Evolutionary conservation across 2,888 invertebrate species (phyloP).

Genomic region (Eumacrocentrus americanus): DNA sequence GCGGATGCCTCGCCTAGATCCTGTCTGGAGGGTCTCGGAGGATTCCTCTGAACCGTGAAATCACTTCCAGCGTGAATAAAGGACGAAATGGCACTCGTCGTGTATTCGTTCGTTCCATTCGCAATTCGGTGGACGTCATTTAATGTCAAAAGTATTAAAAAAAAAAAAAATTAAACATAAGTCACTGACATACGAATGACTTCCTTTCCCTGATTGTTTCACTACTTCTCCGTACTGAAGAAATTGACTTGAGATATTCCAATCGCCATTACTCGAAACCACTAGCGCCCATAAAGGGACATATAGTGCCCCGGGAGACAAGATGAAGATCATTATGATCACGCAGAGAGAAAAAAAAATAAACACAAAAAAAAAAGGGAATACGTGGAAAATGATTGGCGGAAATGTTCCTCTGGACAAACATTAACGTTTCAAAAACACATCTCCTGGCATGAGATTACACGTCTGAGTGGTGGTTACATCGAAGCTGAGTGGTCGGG

Average conservation of each 20-base stretch:
- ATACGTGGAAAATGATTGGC: not conserved
- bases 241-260: too few species aligned
- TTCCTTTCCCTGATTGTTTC: too few species aligned
- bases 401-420: not conserved
- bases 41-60: conserved; percentile 56
- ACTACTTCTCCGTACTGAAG: too few species aligned
- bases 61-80: conserved; percentile 56
- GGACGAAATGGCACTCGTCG: conserved; percentile 36
- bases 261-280: too few species aligned
- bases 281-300: too few species aligned
- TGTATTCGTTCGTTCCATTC: too few species aligned
- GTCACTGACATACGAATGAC: too few species aligned
- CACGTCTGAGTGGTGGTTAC: not conserved
- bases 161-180: too few species aligned
- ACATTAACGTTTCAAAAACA: not conserved
- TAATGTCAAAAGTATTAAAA: too few species aligned
- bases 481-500: not conserved
- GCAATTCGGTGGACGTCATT: too few species aligned
- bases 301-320: not conserved
- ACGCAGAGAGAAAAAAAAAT: not conserved
- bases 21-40: conserved; percentile 48
- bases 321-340: not conserved
- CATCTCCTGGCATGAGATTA: not conserved
- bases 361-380: not conserved
- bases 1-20: conserved; percentile 59